phyloP scores from a whole-genome alignment of 2,797 vertebrate genomes.

The Rhincodon typus region DNA sequence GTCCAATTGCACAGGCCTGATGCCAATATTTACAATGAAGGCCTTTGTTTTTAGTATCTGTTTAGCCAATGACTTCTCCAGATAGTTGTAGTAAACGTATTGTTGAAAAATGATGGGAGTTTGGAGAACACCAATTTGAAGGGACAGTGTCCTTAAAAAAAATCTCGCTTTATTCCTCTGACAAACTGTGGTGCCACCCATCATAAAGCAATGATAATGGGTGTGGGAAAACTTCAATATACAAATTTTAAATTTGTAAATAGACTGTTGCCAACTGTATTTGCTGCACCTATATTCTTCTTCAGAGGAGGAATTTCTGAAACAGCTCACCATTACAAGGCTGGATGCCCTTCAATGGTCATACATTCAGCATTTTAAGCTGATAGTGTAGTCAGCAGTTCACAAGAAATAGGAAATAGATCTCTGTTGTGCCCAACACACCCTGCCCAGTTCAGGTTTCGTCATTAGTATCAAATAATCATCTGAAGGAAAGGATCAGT shows the following conservation, averaged over 20 bases:
- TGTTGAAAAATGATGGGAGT: background rate
- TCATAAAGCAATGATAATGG: background rate
- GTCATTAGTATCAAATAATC: no score
- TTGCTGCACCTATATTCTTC: background rate
- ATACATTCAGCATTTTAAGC: background rate
- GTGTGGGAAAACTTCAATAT: background rate
- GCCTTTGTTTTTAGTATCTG: background rate
- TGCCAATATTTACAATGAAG: background rate
- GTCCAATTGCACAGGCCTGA: background rate
- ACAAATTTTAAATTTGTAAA: background rate
- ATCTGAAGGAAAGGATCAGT: no score
- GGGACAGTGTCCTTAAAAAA: background rate
- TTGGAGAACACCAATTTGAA: background rate
- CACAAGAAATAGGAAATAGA: background rate
- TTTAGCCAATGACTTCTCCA: background rate
- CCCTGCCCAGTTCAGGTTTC: background rate
- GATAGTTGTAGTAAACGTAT: background rate
- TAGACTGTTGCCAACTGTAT: background rate
- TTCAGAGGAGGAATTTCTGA: background rate
- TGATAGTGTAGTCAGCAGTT: background rate
- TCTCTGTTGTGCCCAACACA: background rate
- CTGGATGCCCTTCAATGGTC: background rate
- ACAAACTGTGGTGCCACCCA: background rate
- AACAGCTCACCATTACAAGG: background rate
- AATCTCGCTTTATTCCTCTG: background rate